Evolutionary conservation across 30 jellyfish, hydroid and myxozoan species (phyloP).

Genomic region (Cassiopea andromeda): DNA sequence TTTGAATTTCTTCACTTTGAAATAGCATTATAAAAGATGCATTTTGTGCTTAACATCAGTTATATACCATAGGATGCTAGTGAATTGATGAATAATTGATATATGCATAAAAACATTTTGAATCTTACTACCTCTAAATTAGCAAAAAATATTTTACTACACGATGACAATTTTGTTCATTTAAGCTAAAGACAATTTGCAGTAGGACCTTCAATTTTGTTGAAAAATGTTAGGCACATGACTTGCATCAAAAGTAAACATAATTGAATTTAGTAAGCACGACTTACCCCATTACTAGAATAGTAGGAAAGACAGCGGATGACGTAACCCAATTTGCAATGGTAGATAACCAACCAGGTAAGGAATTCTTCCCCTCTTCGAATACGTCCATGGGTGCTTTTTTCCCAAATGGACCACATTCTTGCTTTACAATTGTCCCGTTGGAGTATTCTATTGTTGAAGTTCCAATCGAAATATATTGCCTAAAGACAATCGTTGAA

Average conservation of each 20-base stretch:
- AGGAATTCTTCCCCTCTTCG: slow-evolving; percentile 21
- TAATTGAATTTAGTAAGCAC: not conserved
- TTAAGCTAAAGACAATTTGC: too few species aligned
- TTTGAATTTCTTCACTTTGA: too few species aligned
- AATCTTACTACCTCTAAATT: too few species aligned
- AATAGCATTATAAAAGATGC: too few species aligned
- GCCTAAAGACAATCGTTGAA: too few species aligned
- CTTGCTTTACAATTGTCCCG: slow-evolving; percentile 6
- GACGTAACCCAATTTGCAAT: slow-evolving; percentile 33
- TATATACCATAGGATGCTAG: too few species aligned
- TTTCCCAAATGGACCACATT: slow-evolving; percentile 40
- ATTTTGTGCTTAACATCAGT: too few species aligned
- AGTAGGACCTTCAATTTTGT: too few species aligned
- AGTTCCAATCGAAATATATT: slow-evolving; percentile 10
- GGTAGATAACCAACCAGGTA: slow-evolving; percentile 19
- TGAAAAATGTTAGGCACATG: not conserved
- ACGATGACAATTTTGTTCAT: too few species aligned
- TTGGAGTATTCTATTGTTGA: not conserved
- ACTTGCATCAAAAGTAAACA: not conserved
- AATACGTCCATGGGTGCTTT: slow-evolving; percentile 27
- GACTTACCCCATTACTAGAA: slow-evolving; percentile 24
- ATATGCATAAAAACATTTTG: too few species aligned
- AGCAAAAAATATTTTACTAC: too few species aligned
- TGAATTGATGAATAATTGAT: too few species aligned
- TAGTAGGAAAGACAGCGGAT: slow-evolving; percentile 30